These are phyloP conservation scores for Glossosoma conforme DNA, from an alignment of 1,140 invertebrate species.

Conservation along the genomic window DNA sequence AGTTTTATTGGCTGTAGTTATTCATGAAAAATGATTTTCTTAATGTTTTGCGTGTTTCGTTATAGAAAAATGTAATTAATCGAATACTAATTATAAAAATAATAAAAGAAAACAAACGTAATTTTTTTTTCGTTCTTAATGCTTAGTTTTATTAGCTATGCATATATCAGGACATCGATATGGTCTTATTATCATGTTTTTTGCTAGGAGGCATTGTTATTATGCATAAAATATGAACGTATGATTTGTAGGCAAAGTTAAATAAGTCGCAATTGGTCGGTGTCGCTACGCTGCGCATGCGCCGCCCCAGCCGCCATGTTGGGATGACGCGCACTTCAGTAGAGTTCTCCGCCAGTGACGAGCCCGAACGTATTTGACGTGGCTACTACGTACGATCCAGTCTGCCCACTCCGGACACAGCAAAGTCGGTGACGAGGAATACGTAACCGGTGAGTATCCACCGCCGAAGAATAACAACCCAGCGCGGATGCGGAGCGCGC, in stretches of 20 bases:
- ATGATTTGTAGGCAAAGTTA: slow-evolving; percentile 7
- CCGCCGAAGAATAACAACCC: slow-evolving; percentile 63
- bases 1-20: too few relatives aligned
- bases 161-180: too few relatives aligned
- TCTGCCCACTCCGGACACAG: slow-evolving; percentile 88
- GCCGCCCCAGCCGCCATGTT: slow-evolving; percentile 52
- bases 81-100: too few relatives aligned
- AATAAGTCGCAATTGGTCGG: too few relatives aligned
- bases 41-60: too few relatives aligned
- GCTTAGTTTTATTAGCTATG: too few relatives aligned
- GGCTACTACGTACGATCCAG: slow-evolving; percentile 87
- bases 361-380: slow-evolving; percentile 88
- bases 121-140: too few relatives aligned
- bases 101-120: too few relatives aligned
- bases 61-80: too few relatives aligned
- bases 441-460: slow-evolving; percentile 88
- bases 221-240: neutral
- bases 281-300: slow-evolving; percentile 44
- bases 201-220: neutral
- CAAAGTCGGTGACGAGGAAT: slow-evolving; percentile 90
- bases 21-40: too few relatives aligned
- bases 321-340: slow-evolving; percentile 63
- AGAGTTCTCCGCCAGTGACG: slow-evolving; percentile 74
- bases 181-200: too few relatives aligned
- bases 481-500: slow-evolving; percentile 62